Base-by-base conservation (phyloP, 2,113 vertebrate species). In the Brachypteracias leptosomus region DNA sequence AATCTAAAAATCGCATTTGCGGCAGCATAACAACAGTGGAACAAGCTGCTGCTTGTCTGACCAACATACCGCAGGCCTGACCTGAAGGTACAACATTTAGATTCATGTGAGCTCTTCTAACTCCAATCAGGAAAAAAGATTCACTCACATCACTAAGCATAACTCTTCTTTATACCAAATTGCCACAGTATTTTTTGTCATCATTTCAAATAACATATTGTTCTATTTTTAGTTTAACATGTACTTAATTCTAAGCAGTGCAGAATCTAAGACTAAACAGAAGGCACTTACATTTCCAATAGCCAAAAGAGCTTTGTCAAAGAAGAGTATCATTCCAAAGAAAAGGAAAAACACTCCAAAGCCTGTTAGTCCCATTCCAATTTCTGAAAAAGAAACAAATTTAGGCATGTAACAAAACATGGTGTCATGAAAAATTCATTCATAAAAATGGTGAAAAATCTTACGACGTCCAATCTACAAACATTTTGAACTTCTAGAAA, bases 251-350 rank as follows among this genome's bases (percentile, higher is more conserved):
- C 46, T 80, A 63, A 70, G 42, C 38, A 77, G 28, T 42, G n/a
- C 21, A 84, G 36, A 81, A 70, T 24, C 25, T 35, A 44, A 59
- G n/a, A 92, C 24, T 81, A 22, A 88, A 63, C 31, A 68, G 40
- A 28, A 73, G 40, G 40, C 40, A 65, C 62, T 65, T 65, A 65
- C 62, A 65, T 65, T 65, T 65, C 62, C 62, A 31, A 65, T 65
- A 31, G 62, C 62, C 62, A 65, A 21, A 58, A 99, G 98, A 28
- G 99, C 99, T 98, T 99, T 99, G 98, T 99, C 99, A 96, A 99
- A 99, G 98, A 99, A 99, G 65, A 99, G 99, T 95, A 99, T 99
- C 99, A 99, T 99, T 92, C 99, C 99, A 93, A 99, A 99, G 97
- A 99, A 99, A 57, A 99, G 99, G 97, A 99, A 99, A 96, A 99